Conservation (phyloP, 2,888 invertebrate genomes). For the Cheilosia vernalis region DNA sequence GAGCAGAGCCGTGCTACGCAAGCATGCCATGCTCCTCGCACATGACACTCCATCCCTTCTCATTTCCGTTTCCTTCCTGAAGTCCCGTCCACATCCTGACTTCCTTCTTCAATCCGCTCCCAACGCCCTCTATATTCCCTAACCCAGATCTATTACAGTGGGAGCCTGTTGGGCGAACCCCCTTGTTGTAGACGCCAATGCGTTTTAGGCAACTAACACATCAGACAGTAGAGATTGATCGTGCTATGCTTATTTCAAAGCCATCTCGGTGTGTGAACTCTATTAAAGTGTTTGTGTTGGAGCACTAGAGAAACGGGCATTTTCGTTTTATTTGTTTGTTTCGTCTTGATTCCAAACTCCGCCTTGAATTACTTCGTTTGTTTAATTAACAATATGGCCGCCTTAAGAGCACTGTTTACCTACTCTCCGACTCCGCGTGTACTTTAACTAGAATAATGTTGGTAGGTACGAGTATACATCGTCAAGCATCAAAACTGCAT, state of each 20-base stretch:
- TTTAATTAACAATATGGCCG: conserved; percentile 69
- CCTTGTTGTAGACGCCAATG: no score
- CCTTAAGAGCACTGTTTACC: conserved; percentile 53
- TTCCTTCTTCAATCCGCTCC: no score
- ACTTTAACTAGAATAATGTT: not conserved
- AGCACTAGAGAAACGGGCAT: not conserved
- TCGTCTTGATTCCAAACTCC: conserved; percentile 48
- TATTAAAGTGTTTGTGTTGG: not conserved
- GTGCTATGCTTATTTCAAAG: not conserved
- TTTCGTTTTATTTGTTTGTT: not conserved
- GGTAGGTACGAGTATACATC: not conserved
- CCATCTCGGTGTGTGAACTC: not conserved
- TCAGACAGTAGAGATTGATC: not conserved
- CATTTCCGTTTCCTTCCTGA: no score
- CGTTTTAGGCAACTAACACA: not conserved
- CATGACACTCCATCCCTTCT: no score
- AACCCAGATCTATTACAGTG: no score
- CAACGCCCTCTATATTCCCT: no score
- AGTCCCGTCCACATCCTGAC: no score
- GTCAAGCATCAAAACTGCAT: not conserved
- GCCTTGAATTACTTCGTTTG: conserved; percentile 63
- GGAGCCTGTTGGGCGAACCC: no score
- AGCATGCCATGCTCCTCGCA: no score
- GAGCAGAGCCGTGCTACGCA: no score
- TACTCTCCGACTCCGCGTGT: conserved; percentile 2